Evolutionary conservation across 2,113 vertebrate species (phyloP).

Genomic region (Tachysurus vachellii): DNA sequence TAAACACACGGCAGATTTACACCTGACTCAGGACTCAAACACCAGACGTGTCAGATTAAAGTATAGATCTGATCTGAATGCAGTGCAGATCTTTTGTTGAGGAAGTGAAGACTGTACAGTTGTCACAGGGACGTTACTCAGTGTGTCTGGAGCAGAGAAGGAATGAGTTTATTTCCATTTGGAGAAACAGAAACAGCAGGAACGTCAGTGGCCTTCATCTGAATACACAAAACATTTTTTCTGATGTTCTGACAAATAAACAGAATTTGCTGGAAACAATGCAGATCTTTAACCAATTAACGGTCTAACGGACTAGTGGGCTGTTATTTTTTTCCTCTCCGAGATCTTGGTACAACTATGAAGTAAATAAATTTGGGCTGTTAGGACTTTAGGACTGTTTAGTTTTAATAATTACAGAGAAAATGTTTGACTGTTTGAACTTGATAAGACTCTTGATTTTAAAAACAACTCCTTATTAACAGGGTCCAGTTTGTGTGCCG

Average conservation of each 20-base stretch:
- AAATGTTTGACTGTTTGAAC: not conserved
- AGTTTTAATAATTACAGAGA: not conserved
- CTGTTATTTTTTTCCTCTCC: too few species aligned
- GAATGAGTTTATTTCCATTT: not conserved
- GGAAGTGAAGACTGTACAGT: not conserved
- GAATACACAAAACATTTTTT: not conserved
- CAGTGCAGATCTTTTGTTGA: not conserved
- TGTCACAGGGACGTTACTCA: too few species aligned
- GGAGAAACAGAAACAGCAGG: not conserved
- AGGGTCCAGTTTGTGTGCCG: not conserved
- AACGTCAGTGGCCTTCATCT: not conserved
- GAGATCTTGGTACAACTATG: not conserved
- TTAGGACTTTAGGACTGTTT: not conserved
- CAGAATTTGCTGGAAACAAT: not conserved
- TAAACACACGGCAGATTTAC: not conserved
- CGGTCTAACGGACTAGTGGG: too few species aligned
- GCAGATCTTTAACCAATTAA: not conserved
- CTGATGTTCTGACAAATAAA: not conserved
- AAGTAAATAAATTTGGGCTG: not conserved
- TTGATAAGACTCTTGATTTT: not conserved
- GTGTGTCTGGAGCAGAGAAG: not conserved
- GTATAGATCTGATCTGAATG: not conserved
- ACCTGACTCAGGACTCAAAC: not conserved
- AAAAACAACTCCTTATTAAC: not conserved
- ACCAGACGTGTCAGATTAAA: not conserved